Conservation (phyloP, 1,140 invertebrate species). For the Drosophila azteca region DNA sequence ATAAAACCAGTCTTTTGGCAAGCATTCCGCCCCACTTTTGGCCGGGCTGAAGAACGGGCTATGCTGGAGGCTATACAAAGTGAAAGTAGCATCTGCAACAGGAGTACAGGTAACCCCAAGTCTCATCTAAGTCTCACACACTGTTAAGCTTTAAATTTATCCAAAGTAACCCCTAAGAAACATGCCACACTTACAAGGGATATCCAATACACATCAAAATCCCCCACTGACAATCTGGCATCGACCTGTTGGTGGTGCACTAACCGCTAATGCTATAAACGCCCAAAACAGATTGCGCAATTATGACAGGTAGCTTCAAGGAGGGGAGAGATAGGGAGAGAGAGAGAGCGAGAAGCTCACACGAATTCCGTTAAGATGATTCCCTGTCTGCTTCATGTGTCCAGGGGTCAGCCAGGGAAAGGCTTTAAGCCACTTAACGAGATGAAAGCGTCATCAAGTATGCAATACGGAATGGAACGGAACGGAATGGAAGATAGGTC, state of each 20-base stretch:
- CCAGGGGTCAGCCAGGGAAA: slow-evolving; percentile 30
- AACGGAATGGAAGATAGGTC: slow-evolving; percentile 18
- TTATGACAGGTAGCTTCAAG: slow-evolving; percentile 66
- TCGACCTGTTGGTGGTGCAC: slow-evolving; percentile 21
- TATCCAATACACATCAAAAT: not conserved
- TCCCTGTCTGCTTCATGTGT: no score
- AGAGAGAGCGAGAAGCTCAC: not conserved
- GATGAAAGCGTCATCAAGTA: slow-evolving; percentile 72
- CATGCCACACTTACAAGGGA: not conserved
- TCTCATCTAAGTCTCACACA: not conserved
- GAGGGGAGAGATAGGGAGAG: not conserved
- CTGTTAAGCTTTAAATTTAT: no score
- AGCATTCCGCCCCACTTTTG: not conserved
- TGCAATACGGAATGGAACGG: slow-evolving; percentile 47
- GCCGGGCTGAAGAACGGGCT: no score
- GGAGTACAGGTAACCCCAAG: not conserved
- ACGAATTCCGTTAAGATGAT: slow-evolving; percentile 1
- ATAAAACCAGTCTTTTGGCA: not conserved
- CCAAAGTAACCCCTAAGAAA: no score
- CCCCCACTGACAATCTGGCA: not conserved
- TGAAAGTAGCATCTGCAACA: not conserved
- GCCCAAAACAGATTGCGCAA: slow-evolving; percentile 65
- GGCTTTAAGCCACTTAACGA: slow-evolving; percentile 73
- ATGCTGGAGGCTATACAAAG: no score
- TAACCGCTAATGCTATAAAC: slow-evolving; percentile 68